These are phyloP conservation scores for Acanthosepion esculentum DNA, from an alignment of 2,888 invertebrate genomes.

Conservation along the genomic window DNA sequence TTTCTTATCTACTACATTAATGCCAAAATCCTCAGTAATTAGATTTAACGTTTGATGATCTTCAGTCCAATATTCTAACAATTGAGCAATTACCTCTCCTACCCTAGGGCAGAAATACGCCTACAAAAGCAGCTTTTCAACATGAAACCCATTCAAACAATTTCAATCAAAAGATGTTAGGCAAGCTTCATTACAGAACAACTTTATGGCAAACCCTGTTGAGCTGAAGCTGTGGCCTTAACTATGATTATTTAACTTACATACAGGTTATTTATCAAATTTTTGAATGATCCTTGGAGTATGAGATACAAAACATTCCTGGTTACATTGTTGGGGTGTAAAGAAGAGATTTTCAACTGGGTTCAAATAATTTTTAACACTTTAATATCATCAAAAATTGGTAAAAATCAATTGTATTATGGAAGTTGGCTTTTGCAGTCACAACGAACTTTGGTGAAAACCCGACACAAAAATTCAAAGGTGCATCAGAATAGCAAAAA, in stretches of 20 bases:
- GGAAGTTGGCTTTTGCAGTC: no score
- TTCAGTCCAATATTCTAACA: not conserved
- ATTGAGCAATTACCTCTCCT: not conserved
- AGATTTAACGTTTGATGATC: not conserved
- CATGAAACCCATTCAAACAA: not conserved
- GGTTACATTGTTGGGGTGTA: not conserved
- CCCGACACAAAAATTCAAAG: no score
- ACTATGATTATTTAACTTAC: not conserved
- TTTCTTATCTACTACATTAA: not conserved
- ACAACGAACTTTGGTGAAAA: no score
- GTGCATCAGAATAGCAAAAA: no score
- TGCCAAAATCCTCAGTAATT: not conserved
- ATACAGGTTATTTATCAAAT: not conserved
- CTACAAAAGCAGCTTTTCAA: not conserved
- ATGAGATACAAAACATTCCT: not conserved
- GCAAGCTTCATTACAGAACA: not conserved
- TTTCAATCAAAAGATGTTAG: not conserved
- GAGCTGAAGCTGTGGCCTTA: not conserved
- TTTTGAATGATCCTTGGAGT: not conserved
- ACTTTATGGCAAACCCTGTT: not conserved
- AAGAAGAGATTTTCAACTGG: not conserved
- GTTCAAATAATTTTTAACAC: not conserved
- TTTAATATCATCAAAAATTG: no score
- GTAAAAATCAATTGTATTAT: no score
- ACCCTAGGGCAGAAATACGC: not conserved